Evolutionary conservation across 2,797 vertebrate genomes (phyloP).

Genomic region (Acipenser oxyrinchus): DNA sequence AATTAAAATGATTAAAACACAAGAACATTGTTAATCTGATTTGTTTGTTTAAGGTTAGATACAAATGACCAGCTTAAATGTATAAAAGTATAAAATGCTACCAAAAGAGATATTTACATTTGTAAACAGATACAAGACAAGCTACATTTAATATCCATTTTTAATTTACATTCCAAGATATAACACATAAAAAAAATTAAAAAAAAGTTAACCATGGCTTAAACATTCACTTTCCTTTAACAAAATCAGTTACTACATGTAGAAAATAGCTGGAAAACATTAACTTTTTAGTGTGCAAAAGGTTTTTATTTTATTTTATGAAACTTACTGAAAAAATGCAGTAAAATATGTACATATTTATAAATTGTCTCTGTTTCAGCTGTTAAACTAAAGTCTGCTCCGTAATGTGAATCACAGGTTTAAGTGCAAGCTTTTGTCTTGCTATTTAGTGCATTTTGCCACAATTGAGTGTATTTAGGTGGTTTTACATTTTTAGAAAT

Average conservation of each 20-base stretch:
- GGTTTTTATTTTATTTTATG: constrained; percentile 50
- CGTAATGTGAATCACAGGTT: constrained; percentile 64
- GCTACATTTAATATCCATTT: constrained; percentile 56
- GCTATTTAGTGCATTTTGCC: constrained; percentile 25
- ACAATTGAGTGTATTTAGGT: constrained; percentile 52
- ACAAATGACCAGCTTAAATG: constrained; percentile 44
- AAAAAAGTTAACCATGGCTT: constrained; percentile 24
- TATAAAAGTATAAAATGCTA: constrained; percentile 47
- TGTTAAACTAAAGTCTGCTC: constrained; percentile 47
- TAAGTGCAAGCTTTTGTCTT: constrained; percentile 21
- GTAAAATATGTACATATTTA: constrained; percentile 57
- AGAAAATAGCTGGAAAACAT: constrained; percentile 57
- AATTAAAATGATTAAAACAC: constrained; percentile 27
- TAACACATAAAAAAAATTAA: too few species aligned
- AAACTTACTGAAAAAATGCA: constrained; percentile 32
- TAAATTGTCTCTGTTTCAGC: constrained; percentile 43
- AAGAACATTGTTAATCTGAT: constrained; percentile 34
- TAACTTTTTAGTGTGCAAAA: constrained; percentile 59
- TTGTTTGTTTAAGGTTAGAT: constrained; percentile 50
- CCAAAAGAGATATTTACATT: constrained; percentile 46
- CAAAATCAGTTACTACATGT: constrained; percentile 48
- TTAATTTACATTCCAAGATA: constrained; percentile 58
- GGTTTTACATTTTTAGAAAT: constrained; percentile 36
- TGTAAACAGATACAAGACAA: constrained; percentile 23
- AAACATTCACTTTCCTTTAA: constrained; percentile 42